Evolutionary conservation across 1,140 invertebrate species (phyloP), one percentile per base, ranked within the genome.

Genomic region (Ctenoplectra terminalis): DNA sequence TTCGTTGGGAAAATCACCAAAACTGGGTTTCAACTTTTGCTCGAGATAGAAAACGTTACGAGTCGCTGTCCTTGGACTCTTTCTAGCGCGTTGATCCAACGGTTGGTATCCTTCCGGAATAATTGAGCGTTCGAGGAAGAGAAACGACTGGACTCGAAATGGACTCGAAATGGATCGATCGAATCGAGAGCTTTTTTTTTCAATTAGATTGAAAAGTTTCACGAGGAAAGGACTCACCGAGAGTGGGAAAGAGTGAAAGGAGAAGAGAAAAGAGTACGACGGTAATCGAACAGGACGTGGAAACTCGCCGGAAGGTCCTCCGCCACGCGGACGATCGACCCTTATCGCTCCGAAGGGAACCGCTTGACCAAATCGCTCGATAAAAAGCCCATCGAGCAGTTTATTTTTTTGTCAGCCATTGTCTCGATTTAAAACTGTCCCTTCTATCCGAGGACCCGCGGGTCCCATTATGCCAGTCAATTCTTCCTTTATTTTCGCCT

Each of bases 311-410:
- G 52, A 76, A 60, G 52, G n/a, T 17, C 20, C 23, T 26, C 40
- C 26, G 26, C 52, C 26, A 26, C 50, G 69, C 43, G 76, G 66
- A 83, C 85, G 81, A 90, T 90, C 82, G 86, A 85, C 85, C 84
- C 87, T 92, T 93, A 93, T 92, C 90, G 87, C 69, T 84, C 90
- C 90, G 56, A 83, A 73, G 91, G 92, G 90, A 91, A 90, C 89
- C 85, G 86, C 91, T 92, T 89, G 88, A 90, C 90, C 89, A 89
- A 92, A 92, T 90, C 85, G 88, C 83, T 90, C 90, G 88, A 90
- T 90, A 90, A 92, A 92, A 91, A 89, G 80, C 84, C 89, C 87
- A 89, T 91, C 86, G 77, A 81, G 80, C 88, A 85, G 77, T 85
- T 86, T 81, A 87, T 87, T 89, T 88, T 87, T 88, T 84, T 61